Evolutionary conservation across 2,888 invertebrate species (phyloP).

Genomic region (Cataglyphis cursor): DNA sequence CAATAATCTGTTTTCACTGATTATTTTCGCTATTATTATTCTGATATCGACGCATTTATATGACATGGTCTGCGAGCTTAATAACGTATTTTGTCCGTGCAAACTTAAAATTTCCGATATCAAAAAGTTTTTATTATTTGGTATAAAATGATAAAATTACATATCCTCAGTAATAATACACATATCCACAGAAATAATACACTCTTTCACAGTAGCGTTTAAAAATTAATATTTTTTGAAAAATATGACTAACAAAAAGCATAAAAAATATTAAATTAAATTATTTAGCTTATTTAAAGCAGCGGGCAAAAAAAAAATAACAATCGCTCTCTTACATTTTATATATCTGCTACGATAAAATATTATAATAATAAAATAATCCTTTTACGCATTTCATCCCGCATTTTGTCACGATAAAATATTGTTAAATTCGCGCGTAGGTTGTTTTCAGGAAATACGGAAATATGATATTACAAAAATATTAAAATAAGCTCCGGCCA

Average conservation of each 20-base stretch:
- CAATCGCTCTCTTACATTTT: neutral
- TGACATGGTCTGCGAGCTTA: slow-evolving; percentile 19
- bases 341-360: neutral
- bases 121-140: slow-evolving; percentile 21
- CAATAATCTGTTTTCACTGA: slow-evolving; percentile 42
- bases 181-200: slow-evolving; percentile 1
- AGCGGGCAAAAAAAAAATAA: neutral
- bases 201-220: neutral
- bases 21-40: slow-evolving; percentile 48
- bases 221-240: neutral
- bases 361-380: slow-evolving; percentile 23
- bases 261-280: neutral
- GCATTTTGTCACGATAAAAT: slow-evolving; percentile 18
- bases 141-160: slow-evolving; percentile 8
- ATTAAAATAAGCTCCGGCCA: slow-evolving; percentile 5
- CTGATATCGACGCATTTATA: slow-evolving; percentile 6
- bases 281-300: neutral
- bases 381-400: slow-evolving; percentile 19
- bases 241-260: neutral
- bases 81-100: slow-evolving; percentile 26
- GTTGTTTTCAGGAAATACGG: neutral
- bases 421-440: slow-evolving; percentile 6
- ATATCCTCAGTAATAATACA: too few relatives aligned
- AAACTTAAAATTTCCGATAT: slow-evolving; percentile 22
- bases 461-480: slow-evolving; percentile 26